Evolutionary conservation across 2,797 vertebrate genomes (phyloP), one percentile per base, ranked within the genome.

Genomic region (Sebastes diaconus): DNA sequence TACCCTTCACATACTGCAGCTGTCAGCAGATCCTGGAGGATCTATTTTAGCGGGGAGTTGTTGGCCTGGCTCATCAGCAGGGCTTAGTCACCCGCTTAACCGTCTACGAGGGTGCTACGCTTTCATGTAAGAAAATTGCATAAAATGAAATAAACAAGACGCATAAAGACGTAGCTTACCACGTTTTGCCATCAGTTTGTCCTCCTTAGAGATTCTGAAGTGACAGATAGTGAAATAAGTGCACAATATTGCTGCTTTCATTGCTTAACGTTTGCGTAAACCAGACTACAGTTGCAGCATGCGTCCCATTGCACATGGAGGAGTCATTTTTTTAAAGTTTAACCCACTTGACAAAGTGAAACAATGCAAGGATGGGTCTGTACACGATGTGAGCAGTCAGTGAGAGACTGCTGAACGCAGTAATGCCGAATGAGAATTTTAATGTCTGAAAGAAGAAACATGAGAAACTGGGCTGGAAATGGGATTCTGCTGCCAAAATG

Each of bases 401-500:
- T 2, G 30, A 30, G 60, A 27, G 34, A 66, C 7, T 1, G 14
- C 6, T 18, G 54, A 50, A 16, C n/a, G 1, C 58, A 22, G 1
- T 10, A 27, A 34, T 74, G 52, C 64, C 65, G 11, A 24, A 32
- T 65, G 16, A 61, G 20, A 74, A 59, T 77, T 80, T 54, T 74
- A n/a, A 52, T n/a, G 72, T 73, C 67, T 59, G 29, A 54, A 34
- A 65, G 50, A 79, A 81, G 83, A 81, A 83, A 83, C 61, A 64
- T 65, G 22, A 86, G 59, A 76, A 78, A 84, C 59, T 30, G 75
- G 77, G 77, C 71, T 72, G 81, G 70, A 88, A 76, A 64, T 64
- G 4, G 22, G 4, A 73, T 73, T 65, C 16, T 42, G 36, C 68
- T 73, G 83, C 87, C 89, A 92, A 73, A 73, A 54, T 27, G 46